A percentile compares a stretch with the other conserved stretches of the same genome.
phyloP scores from a whole-genome alignment of 30 jellyfish, hydroid and myxozoan genomes.

The Aurelia aurita complex sp. Pacific region DNA sequence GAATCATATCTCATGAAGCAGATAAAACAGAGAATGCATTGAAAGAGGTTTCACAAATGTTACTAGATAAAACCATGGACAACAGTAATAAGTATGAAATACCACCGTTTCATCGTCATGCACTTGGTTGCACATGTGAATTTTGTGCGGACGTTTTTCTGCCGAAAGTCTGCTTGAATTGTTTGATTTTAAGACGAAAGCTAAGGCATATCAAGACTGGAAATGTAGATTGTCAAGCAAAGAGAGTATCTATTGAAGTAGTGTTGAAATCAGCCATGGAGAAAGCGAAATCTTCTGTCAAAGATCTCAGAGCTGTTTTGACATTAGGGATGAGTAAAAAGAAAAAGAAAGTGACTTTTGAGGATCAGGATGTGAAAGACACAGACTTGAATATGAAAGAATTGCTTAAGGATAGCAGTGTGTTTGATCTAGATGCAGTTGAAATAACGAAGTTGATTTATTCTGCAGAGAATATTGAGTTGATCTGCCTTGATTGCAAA shows the following conservation, averaged over 20 bases:
- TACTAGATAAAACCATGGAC: neutral
- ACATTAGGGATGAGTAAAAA: neutral
- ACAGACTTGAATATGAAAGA: neutral
- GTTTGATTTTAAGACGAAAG: constrained; percentile 15
- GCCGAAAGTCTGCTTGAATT: neutral
- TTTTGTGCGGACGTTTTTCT: constrained; percentile 24
- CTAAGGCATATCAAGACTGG: no score
- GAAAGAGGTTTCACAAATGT: neutral
- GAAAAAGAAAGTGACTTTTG: constrained; percentile 29
- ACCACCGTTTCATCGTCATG: constrained; percentile 16
- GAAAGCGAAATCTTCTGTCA: neutral
- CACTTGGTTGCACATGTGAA: constrained; percentile 18
- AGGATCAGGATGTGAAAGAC: neutral
- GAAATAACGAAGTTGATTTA: constrained; percentile 11
- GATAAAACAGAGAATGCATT: constrained; percentile 24
- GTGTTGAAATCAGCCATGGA: neutral
- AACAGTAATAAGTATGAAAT: neutral
- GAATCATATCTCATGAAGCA: constrained; percentile 13
- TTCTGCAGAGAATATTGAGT: constrained; percentile 9
- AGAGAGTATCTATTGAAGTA: neutral
- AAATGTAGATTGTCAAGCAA: no score
- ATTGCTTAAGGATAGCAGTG: neutral
- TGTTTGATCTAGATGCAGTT: constrained; percentile 2
- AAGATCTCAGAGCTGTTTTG: neutral
- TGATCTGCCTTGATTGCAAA: constrained; percentile 14